These are phyloP conservation scores for Cantharis lateralis DNA, from an alignment of 2,888 invertebrate genomes.

Conservation along the genomic window DNA sequence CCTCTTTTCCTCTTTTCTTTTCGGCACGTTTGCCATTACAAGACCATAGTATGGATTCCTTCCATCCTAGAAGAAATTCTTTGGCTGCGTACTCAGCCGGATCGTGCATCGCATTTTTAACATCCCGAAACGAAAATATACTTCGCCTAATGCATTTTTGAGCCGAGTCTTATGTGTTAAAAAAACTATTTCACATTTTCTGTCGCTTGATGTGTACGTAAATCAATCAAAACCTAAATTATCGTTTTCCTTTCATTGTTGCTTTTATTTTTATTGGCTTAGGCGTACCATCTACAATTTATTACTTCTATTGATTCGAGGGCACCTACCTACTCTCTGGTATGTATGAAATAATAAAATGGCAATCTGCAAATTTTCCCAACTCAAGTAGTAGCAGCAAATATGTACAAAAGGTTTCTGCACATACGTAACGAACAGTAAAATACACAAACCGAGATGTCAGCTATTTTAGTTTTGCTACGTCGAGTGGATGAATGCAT, in stretches of 20 bases:
- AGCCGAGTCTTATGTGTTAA: not conserved
- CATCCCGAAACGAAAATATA: not conserved
- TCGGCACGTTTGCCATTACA: not conserved
- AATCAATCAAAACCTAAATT: not conserved
- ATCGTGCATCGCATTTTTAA: not conserved
- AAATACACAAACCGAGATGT: not conserved
- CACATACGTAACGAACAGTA: constrained; percentile 10
- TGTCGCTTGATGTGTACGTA: not conserved
- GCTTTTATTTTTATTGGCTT: not conserved
- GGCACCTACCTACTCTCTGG: not conserved
- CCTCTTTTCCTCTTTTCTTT: not conserved
- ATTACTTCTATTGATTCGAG: constrained; percentile 17
- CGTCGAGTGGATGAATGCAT: constrained; percentile 9
- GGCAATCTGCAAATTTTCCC: constrained; percentile 44
- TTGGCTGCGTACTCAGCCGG: not conserved
- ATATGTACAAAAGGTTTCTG: constrained; percentile 35
- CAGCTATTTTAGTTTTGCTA: constrained; percentile 9
- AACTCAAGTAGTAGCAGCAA: constrained; percentile 36
- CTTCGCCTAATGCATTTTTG: not conserved
- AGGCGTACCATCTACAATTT: constrained; percentile 17
- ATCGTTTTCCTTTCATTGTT: not conserved
- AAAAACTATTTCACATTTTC: not conserved
- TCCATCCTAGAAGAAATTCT: not conserved
- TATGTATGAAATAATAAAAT: constrained; percentile 43
- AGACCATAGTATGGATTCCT: not conserved